A percentile compares a stretch with the other conserved stretches of the same genome.
Evolutionary conservation across 2,797 vertebrate species (phyloP).

Genomic region (Sebastes flavidus): DNA sequence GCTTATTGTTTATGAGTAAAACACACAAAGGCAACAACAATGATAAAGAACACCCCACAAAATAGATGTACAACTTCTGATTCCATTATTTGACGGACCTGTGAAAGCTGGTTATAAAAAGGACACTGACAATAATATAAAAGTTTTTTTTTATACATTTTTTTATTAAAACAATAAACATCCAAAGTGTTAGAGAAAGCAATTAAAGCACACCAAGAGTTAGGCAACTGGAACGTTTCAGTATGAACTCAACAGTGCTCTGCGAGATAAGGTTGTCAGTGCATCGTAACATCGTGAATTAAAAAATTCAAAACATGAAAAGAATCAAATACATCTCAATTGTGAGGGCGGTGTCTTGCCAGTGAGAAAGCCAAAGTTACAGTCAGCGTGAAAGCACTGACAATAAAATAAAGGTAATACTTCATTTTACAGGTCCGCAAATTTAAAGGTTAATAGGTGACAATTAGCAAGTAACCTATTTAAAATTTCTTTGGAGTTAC

Average conservation of each 20-base stretch:
- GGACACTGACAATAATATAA: conserved; percentile 19
- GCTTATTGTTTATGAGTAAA: conserved; percentile 9
- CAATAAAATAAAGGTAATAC: neutral
- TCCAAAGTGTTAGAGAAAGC: conserved; percentile 67
- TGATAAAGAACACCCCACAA: conserved; percentile 1
- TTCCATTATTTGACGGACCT: conserved; percentile 22
- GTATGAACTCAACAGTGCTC: conserved; percentile 61
- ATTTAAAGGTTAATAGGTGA: too few species aligned
- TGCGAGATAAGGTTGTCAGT: conserved; percentile 59
- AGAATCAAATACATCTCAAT: conserved; percentile 50
- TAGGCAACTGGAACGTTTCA: conserved; percentile 68
- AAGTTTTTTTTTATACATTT: neutral
- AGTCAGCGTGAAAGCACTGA: conserved; percentile 34
- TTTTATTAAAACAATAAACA: conserved; percentile 73
- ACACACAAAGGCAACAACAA: conserved; percentile 1
- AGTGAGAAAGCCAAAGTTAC: conserved; percentile 58
- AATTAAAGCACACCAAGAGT: conserved; percentile 63
- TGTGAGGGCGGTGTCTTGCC: conserved; percentile 25
- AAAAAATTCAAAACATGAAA: conserved; percentile 66
- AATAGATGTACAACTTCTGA: conserved; percentile 16
- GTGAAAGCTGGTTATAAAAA: conserved; percentile 42
- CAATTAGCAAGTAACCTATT: too few species aligned
- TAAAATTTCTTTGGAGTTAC: too few species aligned
- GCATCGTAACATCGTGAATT: conserved; percentile 56
- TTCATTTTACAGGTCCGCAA: too few species aligned